phyloP scores from a whole-genome alignment of 2,888 invertebrate species.

The Spialia ferax region DNA sequence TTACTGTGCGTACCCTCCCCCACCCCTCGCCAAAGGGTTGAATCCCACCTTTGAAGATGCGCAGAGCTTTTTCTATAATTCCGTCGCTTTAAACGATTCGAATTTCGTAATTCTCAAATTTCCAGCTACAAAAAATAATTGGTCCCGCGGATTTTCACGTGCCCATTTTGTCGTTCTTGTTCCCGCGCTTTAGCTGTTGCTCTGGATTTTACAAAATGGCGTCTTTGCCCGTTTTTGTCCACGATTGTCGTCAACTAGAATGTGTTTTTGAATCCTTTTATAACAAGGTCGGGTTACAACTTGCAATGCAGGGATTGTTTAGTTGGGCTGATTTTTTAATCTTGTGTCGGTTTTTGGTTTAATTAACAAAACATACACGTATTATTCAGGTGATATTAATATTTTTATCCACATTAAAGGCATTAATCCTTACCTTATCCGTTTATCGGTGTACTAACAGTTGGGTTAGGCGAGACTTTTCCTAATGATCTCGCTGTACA shows the following conservation, averaged over 20 bases:
- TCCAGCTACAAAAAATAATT: constrained; percentile 83
- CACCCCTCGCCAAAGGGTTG: constrained; percentile 71
- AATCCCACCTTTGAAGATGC: constrained; percentile 84
- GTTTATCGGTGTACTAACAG: no score
- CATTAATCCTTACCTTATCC: no score
- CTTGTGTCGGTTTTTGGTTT: no score
- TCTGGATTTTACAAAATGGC: constrained; percentile 9
- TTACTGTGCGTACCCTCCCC: constrained; percentile 77
- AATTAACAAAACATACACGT: no score
- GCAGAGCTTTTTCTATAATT: constrained; percentile 85
- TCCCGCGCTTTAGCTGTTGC: constrained; percentile 58
- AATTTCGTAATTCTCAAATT: constrained; percentile 86
- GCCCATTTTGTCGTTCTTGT: constrained; percentile 62
- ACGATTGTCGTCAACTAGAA: constrained; percentile 12
- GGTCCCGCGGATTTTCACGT: constrained; percentile 77
- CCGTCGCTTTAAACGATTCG: constrained; percentile 83
- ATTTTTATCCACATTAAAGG: no score
- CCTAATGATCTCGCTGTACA: no score
- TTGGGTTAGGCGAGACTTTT: no score
- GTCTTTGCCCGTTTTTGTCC: constrained; percentile 7
- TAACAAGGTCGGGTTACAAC: not conserved
- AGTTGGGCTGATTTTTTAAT: not conserved
- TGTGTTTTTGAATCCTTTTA: not conserved
- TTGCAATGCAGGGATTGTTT: not conserved
- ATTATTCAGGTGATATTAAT: no score